These are phyloP conservation scores for Watsonalla binaria DNA, from an alignment of 2,888 invertebrate genomes.

Conservation along the genomic window DNA sequence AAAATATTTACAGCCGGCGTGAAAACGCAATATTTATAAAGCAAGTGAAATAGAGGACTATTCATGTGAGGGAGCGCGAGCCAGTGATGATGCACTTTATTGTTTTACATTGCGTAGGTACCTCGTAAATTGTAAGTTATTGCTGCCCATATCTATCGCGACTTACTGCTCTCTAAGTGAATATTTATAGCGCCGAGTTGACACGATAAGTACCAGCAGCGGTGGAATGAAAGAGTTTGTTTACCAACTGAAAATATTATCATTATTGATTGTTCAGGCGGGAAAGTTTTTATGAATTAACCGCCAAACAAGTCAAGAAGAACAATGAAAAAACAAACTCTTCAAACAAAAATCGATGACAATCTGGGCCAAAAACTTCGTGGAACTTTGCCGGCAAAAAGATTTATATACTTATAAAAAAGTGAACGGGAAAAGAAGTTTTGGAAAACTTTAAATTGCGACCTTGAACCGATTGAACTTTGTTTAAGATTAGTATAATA, in stretches of 20 bases:
- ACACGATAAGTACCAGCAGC: constrained; percentile 16
- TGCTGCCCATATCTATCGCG: constrained; percentile 8
- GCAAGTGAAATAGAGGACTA: constrained; percentile 43
- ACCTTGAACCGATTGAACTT: constrained; percentile 77
- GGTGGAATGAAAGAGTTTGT: constrained; percentile 26
- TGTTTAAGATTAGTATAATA: constrained; percentile 78
- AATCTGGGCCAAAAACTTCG: constrained; percentile 79
- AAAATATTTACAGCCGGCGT: constrained; percentile 68
- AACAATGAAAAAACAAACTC: constrained; percentile 79
- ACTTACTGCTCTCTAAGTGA: constrained; percentile 1
- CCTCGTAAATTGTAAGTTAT: constrained; percentile 48
- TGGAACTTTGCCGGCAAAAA: constrained; percentile 75
- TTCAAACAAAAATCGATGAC: constrained; percentile 80
- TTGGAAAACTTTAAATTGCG: constrained; percentile 80
- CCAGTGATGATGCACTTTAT: constrained; percentile 46
- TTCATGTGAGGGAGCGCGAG: constrained; percentile 36
- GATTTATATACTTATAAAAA: constrained; percentile 79
- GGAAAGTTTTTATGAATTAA: constrained; percentile 78
- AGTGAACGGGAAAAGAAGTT: constrained; percentile 75
- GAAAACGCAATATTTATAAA: constrained; percentile 68
- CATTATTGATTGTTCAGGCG: constrained; percentile 71
- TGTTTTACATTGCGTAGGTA: constrained; percentile 48
- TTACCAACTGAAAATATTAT: constrained; percentile 59
- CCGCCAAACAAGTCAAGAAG: constrained; percentile 79
- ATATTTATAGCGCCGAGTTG: not conserved